These are phyloP conservation scores for Zingel zingel DNA, from an alignment of 2,113 vertebrate genomes.

Conservation along the genomic window DNA sequence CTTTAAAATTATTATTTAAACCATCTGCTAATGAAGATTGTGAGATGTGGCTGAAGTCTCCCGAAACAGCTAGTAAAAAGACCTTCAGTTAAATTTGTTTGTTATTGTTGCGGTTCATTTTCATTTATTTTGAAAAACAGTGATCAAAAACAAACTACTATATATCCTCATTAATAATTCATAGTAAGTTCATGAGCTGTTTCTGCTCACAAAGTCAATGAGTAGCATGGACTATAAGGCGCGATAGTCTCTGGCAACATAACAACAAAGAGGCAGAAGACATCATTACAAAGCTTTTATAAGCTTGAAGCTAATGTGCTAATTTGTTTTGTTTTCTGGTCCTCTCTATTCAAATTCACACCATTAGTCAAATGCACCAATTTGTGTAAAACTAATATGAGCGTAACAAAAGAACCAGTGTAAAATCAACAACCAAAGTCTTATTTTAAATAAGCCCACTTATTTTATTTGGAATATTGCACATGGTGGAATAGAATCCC, in stretches of 20 bases:
- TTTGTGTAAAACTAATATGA: conserved; percentile 32
- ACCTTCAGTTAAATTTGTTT: neutral
- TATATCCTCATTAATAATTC: neutral
- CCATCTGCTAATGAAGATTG: neutral
- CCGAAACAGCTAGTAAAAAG: neutral
- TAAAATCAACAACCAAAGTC: conserved; percentile 10
- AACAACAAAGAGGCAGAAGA: neutral
- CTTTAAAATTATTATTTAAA: neutral
- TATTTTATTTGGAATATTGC: conserved; percentile 47
- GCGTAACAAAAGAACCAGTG: conserved; percentile 20
- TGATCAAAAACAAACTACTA: neutral
- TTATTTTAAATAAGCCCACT: neutral
- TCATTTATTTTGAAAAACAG: neutral
- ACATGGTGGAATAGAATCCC: conserved; percentile 61
- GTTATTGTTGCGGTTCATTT: neutral
- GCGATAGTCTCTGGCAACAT: neutral
- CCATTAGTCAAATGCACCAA: conserved; percentile 13
- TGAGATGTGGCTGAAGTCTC: neutral
- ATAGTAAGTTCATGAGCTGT: neutral
- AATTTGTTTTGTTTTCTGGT: conserved; percentile 3
- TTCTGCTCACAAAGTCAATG: neutral
- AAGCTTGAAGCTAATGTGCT: conserved; percentile 23
- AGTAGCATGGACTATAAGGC: neutral
- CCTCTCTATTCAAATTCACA: conserved; percentile 9
- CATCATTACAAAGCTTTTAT: conserved; percentile 8